Percentiles rank a stretch among this genome's conserved stretches.
Conservation (phyloP, 2,888 invertebrate genomes). For the Morpho helenor region DNA sequence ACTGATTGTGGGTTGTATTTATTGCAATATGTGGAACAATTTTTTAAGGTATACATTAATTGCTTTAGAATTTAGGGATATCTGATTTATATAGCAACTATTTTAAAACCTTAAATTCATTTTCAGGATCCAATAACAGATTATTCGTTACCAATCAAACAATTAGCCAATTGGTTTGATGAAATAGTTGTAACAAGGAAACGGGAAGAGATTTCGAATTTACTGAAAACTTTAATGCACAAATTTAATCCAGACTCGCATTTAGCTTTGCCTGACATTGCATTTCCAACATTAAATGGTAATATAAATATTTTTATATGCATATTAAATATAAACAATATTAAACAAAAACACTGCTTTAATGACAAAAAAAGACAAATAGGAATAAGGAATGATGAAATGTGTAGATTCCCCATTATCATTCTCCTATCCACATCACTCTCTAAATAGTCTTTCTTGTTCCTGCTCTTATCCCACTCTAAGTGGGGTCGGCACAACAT, state of each 20-base stretch:
- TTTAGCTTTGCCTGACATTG: slow-evolving; percentile 83
- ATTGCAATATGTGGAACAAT: slow-evolving; percentile 97
- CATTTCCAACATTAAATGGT: slow-evolving; percentile 88
- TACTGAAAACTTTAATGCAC: slow-evolving; percentile 87
- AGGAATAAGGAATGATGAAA: too few relatives aligned
- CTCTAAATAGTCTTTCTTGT: too few relatives aligned
- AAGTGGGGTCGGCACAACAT: too few relatives aligned
- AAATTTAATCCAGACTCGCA: slow-evolving; percentile 84
- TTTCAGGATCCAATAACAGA: slow-evolving; percentile 89
- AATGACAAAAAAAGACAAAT: too few relatives aligned
- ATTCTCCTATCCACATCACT: too few relatives aligned
- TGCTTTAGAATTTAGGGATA: not conserved
- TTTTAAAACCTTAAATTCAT: too few relatives aligned
- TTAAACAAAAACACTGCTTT: too few relatives aligned
- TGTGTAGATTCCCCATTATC: too few relatives aligned
- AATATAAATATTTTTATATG: slow-evolving; percentile 26
- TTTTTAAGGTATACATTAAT: slow-evolving; percentile 85
- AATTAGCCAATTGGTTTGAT: slow-evolving; percentile 92
- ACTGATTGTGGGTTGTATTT: slow-evolving; percentile 98
- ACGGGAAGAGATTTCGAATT: slow-evolving; percentile 89
- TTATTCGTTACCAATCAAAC: slow-evolving; percentile 90
- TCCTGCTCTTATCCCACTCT: too few relatives aligned
- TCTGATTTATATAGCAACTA: too few relatives aligned
- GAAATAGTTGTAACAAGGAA: slow-evolving; percentile 90
- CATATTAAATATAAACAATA: too few relatives aligned